Evolutionary conservation across 1,140 invertebrate species (phyloP).

Genomic region (Papilio polytes): DNA sequence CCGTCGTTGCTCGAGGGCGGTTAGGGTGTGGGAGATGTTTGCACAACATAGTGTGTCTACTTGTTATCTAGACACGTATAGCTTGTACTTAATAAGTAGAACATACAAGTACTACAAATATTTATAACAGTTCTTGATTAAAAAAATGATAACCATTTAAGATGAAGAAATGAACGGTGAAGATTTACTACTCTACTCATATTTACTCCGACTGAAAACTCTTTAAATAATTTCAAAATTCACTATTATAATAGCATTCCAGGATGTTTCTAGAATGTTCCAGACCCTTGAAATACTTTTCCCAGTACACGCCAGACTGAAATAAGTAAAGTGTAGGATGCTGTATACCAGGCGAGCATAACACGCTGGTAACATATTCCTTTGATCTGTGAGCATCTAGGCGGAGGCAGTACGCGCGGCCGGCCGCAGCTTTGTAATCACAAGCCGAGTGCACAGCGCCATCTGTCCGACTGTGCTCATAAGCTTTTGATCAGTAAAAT

Average conservation of each 20-base stretch:
- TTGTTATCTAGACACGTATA: background rate
- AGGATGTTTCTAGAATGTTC: too few relatives aligned
- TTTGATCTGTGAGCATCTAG: conserved; percentile 18
- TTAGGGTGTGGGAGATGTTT: background rate
- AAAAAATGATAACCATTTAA: too few relatives aligned
- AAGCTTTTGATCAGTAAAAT: conserved; percentile 18
- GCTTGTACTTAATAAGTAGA: too few relatives aligned
- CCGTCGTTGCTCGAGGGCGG: background rate
- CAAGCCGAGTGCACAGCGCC: conserved; percentile 27
- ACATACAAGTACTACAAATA: background rate
- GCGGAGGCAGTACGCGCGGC: background rate
- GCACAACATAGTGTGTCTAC: background rate
- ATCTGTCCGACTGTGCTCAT: background rate
- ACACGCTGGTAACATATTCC: conserved; percentile 6
- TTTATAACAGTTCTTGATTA: too few relatives aligned
- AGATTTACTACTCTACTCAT: too few relatives aligned
- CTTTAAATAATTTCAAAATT: too few relatives aligned
- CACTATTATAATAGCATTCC: too few relatives aligned
- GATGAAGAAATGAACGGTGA: too few relatives aligned
- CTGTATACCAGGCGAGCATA: conserved; percentile 15
- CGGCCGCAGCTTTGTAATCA: conserved; percentile 25
- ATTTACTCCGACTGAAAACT: too few relatives aligned
- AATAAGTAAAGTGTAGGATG: background rate
- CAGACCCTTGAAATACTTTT: too few relatives aligned
- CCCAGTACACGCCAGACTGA: background rate